These are phyloP conservation scores for Bothrops jararaca DNA, from an alignment of 2,113 vertebrate genomes.

Conservation along the genomic window DNA sequence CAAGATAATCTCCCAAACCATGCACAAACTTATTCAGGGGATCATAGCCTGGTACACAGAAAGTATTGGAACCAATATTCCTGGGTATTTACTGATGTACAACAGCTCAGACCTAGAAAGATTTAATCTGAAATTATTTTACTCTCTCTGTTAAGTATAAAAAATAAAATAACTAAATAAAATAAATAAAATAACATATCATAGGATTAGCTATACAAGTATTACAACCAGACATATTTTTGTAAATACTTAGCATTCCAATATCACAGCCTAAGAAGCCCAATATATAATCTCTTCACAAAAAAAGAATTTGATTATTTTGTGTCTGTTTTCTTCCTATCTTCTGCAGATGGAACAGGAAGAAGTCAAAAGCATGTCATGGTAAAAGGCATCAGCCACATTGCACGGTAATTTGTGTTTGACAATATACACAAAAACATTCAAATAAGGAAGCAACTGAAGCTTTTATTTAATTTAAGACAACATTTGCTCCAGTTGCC, in stretches of 20 bases:
- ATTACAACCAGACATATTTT: not conserved
- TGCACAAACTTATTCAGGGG: not conserved
- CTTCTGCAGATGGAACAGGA: not conserved
- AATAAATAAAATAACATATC: not conserved
- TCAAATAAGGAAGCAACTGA: constrained; percentile 4
- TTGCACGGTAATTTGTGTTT: not conserved
- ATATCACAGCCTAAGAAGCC: not conserved
- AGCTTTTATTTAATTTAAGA: not conserved
- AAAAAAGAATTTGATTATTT: not conserved
- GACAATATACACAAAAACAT: not conserved
- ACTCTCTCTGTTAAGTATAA: not conserved
- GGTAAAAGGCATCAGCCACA: not conserved
- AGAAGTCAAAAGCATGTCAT: not conserved
- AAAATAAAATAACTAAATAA: not conserved
- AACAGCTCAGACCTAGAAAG: not conserved
- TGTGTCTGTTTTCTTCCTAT: no score
- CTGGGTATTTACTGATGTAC: not conserved
- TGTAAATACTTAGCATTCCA: not conserved
- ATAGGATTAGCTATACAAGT: not conserved
- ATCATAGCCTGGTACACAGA: not conserved
- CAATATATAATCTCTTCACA: not conserved
- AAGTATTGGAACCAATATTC: not conserved
- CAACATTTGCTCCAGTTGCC: not conserved
- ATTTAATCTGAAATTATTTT: not conserved
- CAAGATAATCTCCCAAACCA: not conserved